These are phyloP conservation scores for Hydra vulgaris DNA, from an alignment of 30 jellyfish, hydroid and myxozoan species.

Conservation along the genomic window DNA sequence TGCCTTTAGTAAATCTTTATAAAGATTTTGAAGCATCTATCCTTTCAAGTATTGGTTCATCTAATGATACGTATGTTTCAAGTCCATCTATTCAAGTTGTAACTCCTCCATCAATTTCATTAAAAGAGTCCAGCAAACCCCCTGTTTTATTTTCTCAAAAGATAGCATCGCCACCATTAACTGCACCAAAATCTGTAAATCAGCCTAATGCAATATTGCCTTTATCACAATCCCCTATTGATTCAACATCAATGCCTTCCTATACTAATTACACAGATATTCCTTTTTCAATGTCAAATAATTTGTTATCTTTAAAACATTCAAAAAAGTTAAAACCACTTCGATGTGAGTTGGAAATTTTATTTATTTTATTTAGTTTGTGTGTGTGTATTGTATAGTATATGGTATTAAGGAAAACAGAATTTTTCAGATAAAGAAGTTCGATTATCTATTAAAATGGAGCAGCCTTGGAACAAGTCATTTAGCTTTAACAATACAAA, in stretches of 20 bases:
- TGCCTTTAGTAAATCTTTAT: background rate
- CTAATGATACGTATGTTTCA: background rate
- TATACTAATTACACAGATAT: background rate
- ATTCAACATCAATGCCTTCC: background rate
- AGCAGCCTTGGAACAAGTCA: conserved; percentile 56
- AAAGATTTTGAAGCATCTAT: background rate
- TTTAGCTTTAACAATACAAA: conserved; percentile 34
- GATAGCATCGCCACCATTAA: background rate
- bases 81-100: background rate
- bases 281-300: background rate
- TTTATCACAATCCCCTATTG: background rate
- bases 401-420: too few species aligned
- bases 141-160: background rate
- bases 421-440: conserved; percentile 61
- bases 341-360: background rate
- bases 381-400: too few species aligned
- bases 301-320: background rate
- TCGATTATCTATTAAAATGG: conserved; percentile 42
- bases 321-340: background rate
- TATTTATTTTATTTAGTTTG: too few species aligned
- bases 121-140: background rate
- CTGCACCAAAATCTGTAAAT: background rate
- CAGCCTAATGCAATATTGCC: background rate
- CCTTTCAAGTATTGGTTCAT: background rate
- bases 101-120: background rate